These are phyloP conservation scores for Otocyon megalotis DNA, from an alignment of 2,113 vertebrate species.

Conservation along the genomic window DNA sequence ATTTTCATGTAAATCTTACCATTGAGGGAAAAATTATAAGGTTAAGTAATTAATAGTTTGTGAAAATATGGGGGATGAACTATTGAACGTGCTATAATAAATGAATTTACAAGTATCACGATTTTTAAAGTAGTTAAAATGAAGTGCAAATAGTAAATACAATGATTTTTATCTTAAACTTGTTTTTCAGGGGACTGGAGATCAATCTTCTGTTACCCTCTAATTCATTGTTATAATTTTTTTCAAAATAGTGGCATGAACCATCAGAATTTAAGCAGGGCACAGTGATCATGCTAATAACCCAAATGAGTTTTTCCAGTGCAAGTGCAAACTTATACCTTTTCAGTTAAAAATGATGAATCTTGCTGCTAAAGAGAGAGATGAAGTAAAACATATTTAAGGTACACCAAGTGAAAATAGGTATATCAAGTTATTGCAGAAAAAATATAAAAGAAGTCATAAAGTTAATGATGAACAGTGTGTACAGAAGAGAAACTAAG, in stretches of 20 bases:
- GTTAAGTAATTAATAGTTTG: neutral
- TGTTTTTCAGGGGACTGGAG: neutral
- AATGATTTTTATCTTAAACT: slow-evolving; percentile 24
- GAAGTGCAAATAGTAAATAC: neutral
- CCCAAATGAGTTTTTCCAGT: neutral
- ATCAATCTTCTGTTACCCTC: neutral
- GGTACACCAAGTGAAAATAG: slow-evolving; percentile 2
- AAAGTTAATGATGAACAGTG: neutral
- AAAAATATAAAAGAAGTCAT: slow-evolving; percentile 14
- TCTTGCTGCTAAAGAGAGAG: neutral
- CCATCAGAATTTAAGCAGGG: neutral
- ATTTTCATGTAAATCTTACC: slow-evolving; percentile 4
- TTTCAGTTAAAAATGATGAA: slow-evolving; percentile 30
- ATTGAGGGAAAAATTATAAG: neutral
- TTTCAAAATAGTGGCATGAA: neutral
- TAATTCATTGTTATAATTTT: neutral
- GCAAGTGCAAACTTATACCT: slow-evolving; percentile 21
- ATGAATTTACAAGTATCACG: neutral
- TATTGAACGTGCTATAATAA: neutral
- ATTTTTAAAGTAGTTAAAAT: slow-evolving; percentile 10
- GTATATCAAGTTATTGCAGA: slow-evolving; percentile 36
- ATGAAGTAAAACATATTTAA: slow-evolving; percentile 29
- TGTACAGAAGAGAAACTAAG: slow-evolving; percentile 8
- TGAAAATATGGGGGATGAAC: neutral
- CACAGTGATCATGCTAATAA: slow-evolving; percentile 13